These are phyloP conservation scores for Eupithecia abbreviata DNA, from an alignment of 2,888 invertebrate genomes.

Conservation along the genomic window DNA sequence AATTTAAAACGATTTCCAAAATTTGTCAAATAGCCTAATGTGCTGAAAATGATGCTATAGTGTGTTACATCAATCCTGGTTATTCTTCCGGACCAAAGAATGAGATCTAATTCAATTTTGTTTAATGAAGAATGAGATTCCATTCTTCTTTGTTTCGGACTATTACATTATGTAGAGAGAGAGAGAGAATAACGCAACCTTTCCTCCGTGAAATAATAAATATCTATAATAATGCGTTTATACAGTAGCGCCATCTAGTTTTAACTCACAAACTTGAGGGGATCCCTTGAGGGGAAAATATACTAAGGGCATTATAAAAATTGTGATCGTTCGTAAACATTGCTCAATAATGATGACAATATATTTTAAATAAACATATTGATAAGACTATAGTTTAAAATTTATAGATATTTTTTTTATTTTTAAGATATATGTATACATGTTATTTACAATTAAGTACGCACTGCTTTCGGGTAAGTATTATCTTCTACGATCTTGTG, in stretches of 20 bases:
- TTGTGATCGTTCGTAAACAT: conserved; percentile 42
- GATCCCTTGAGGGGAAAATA: background rate
- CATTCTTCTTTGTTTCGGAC: too few relatives aligned
- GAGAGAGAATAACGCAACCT: background rate
- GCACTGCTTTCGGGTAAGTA: background rate
- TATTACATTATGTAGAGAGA: too few relatives aligned
- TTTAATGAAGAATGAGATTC: too few relatives aligned
- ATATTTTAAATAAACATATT: conserved; percentile 12
- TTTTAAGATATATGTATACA: background rate
- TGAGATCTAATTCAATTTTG: too few relatives aligned
- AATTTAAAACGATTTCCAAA: too few relatives aligned
- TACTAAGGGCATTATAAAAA: conserved; percentile 43
- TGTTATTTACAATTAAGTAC: background rate
- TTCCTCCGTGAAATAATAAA: background rate
- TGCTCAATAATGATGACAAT: conserved; percentile 47
- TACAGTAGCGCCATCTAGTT: conserved; percentile 16
- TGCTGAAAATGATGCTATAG: background rate
- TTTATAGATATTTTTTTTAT: too few relatives aligned
- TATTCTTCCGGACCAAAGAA: too few relatives aligned
- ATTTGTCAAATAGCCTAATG: too few relatives aligned
- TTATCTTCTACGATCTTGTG: background rate
- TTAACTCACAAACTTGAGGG: background rate
- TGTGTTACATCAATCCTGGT: background rate
- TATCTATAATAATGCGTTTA: background rate
- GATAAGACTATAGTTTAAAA: background rate